phyloP scores from a whole-genome alignment of 2,113 vertebrate species.

The Panurus biarmicus region DNA sequence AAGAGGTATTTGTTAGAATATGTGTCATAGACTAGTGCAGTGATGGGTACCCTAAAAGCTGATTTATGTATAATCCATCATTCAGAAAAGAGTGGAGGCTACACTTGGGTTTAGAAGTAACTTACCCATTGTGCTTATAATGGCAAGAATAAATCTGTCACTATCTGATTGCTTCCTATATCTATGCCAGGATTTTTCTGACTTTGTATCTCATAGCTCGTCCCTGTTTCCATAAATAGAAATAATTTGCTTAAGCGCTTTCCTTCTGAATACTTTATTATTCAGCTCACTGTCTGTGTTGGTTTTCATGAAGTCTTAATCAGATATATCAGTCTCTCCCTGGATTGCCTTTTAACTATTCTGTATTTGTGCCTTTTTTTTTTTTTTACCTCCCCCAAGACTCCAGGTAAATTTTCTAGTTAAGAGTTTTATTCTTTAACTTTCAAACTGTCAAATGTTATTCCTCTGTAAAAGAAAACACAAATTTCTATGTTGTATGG shows the following conservation, averaged over 20 bases:
- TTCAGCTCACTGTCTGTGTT: slow-evolving; percentile 40
- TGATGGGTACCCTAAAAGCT: background rate
- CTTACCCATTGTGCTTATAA: background rate
- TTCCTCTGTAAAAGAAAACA: background rate
- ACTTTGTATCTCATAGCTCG: background rate
- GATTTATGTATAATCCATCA: background rate
- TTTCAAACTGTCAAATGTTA: background rate
- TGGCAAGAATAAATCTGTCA: background rate
- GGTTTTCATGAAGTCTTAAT: slow-evolving; percentile 56
- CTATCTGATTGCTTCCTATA: background rate
- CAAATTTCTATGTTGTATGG: background rate
- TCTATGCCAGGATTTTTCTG: slow-evolving; percentile 21
- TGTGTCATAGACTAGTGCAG: background rate
- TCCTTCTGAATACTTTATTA: slow-evolving; percentile 39
- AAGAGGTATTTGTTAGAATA: background rate
- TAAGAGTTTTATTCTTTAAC: background rate
- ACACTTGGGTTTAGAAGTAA: background rate
- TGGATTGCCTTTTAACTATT: slow-evolving; percentile 26
- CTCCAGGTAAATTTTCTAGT: background rate
- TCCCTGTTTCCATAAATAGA: slow-evolving; percentile 34
- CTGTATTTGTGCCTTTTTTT: background rate
- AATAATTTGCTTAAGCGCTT: slow-evolving; percentile 26
- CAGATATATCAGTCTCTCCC: slow-evolving; percentile 30
- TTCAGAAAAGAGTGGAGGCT: background rate
- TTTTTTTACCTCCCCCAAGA: background rate